Evolutionary conservation across 1,140 invertebrate genomes (phyloP), one percentile per base, ranked within the genome.

Genomic region (Phthorimaea operculella): DNA sequence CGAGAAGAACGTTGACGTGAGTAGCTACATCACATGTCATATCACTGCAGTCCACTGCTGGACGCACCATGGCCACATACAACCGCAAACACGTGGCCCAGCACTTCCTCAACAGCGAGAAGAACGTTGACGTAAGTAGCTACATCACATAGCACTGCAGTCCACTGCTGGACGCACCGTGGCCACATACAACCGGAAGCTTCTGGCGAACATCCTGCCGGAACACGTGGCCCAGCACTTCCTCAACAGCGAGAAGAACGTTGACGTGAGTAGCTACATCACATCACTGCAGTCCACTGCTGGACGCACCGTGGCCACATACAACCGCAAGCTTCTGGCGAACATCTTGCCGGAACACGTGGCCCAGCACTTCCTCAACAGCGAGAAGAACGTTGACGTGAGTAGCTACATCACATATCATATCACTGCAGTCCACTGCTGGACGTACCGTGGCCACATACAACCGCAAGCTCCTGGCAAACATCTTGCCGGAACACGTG

Each of bases 321-420:
- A 97, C 85, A 97, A 97, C 77, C 89, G 94, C 60, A 96, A 96
- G 81, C 89, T 98, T 17, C 88, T 98, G 33, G 94, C 95, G 54
- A 98, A 99, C 84, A 98, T 99, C 74, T 87, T 99, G 53, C 97
- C 97, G 0, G 92, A 93, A 54, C 96, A 97, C 79, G 97, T 99
- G 5, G 96, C 96, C 0, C 93, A 95, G 59, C 96, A 98, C 84
- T 98, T 98, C 83, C 87, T 98, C 34, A 90, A 90, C 66, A 91
- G 90, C 56, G 92, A 94, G 59, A 92, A 91, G 78, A 92, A 93
- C 76, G 91, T 90, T 49, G 92, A 94, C 67, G 93, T 94, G 79
- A 90, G 91, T 90, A 6, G 6, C 14, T n/a, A 45, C 33, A 34
- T 57, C 21, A 51, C 10, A 36, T 12, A n/a, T 52, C 51, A 52